Evolutionary conservation across 2,113 vertebrate species (phyloP), one percentile per base, ranked within the genome.

Genomic region (Aldabrachelys gigantea): DNA sequence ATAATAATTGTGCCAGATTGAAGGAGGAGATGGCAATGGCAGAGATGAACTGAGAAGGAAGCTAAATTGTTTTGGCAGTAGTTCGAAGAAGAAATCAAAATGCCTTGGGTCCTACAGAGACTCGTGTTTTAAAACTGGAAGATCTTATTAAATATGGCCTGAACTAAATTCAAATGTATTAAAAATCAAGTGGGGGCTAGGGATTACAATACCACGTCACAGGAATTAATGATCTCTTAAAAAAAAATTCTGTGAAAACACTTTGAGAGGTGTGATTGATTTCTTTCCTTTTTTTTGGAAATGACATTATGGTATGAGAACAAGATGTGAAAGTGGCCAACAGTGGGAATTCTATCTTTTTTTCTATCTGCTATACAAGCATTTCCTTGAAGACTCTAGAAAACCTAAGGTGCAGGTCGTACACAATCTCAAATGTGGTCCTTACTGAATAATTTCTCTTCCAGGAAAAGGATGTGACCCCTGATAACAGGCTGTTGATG

Each of bases 401-500:
- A 27, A n/a, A 24, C 27, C 44, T 62, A 41, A 38, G 47, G 14
- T 19, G 11, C 27, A 54, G 72, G 82, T 54, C 86, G 59, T 49
- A 82, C 65, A 80, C 24, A 65, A 11, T 11, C 5, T 44, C 65
- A 50, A 95, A 87, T 89, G 41, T 65, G n/a, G 59, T 14, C 25
- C 31, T 97, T 84, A 96, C 82, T 10, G 13, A 78, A 12, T 62
- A 62, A 87, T 94, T 95, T 98, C n/a, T 96, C 31, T 97, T 96
- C 84, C 97, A 99, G 99, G 99, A 99, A 96, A 99, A 98, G 85
- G 98, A 99, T 22, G 99, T 99, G 97, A 96, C 98, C 97, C 99
- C 99, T 1, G 99, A 99, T 82, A 98, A 98, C 97, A 98, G 96
- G 93, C 98, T 99, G 93, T 97, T 99, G 97, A 98, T 97, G 97